Conservation (phyloP, 2,113 vertebrate genomes). For the Pycnonotus jocosus region DNA sequence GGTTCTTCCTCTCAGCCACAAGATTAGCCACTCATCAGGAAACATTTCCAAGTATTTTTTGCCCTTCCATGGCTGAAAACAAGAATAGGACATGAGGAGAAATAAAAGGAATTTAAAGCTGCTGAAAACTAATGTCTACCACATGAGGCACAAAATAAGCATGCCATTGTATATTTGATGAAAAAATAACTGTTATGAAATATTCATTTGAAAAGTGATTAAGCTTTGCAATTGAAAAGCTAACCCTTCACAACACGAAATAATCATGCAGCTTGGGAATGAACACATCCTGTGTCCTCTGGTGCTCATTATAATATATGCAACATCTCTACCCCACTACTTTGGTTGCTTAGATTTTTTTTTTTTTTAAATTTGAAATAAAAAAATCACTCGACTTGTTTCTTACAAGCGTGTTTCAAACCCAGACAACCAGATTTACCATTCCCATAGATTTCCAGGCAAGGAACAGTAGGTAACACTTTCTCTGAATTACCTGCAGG, state of each 20-base stretch:
- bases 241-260: constrained; percentile 73
- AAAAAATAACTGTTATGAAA: constrained; percentile 75
- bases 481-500: neutral
- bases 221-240: constrained; percentile 72
- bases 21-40: constrained; percentile 26
- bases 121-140: constrained; percentile 55
- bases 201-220: constrained; percentile 79
- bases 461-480: neutral
- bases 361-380: neutral
- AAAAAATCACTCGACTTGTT: constrained; percentile 37
- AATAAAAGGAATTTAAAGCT: constrained; percentile 58
- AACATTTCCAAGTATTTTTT: constrained; percentile 44
- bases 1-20: neutral
- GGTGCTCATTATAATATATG: constrained; percentile 69
- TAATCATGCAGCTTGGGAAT: constrained; percentile 68
- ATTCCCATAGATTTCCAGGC: neutral
- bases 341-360: constrained; percentile 32
- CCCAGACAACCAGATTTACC: neutral
- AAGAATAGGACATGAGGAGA: constrained; percentile 37
- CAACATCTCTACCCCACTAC: constrained; percentile 57
- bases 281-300: constrained; percentile 67
- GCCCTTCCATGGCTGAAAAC: constrained; percentile 28
- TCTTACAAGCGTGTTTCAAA: constrained; percentile 3
- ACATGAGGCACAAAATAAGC: constrained; percentile 57
- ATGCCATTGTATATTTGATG: constrained; percentile 61